These are phyloP conservation scores for Pristionchus mayeri DNA, from an alignment of 2,888 invertebrate genomes.

Conservation along the genomic window DNA sequence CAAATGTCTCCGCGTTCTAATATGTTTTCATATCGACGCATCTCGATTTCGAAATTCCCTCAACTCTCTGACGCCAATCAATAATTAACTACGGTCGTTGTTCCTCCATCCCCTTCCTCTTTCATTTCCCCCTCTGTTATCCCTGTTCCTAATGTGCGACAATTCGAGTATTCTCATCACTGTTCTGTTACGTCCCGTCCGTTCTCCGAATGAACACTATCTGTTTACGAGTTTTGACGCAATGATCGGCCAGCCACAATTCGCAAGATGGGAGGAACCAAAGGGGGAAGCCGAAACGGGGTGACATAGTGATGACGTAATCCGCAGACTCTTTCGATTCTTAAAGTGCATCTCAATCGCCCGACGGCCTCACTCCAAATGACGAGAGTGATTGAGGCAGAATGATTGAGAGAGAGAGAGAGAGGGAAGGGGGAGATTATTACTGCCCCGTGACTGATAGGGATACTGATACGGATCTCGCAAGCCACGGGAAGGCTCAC, in stretches of 20 bases:
- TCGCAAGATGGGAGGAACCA: too few relatives aligned
- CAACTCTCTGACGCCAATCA: background rate
- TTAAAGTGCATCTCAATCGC: background rate
- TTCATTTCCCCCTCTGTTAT: background rate
- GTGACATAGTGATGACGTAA: background rate
- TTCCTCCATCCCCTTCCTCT: background rate
- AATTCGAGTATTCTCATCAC: conserved; percentile 12
- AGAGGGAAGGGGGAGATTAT: background rate
- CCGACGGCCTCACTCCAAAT: background rate
- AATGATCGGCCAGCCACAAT: too few relatives aligned
- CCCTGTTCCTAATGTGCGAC: conserved; percentile 17
- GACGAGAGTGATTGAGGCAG: background rate
- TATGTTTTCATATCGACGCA: background rate
- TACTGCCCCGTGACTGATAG: conserved; percentile 23
- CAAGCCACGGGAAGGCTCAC: background rate
- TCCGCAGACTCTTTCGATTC: background rate
- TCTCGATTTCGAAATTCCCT: background rate
- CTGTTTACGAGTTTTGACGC: background rate
- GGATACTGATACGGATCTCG: too few relatives aligned
- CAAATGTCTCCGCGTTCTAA: background rate
- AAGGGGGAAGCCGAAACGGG: too few relatives aligned
- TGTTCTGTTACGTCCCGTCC: background rate
- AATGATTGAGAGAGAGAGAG: background rate
- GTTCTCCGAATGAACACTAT: background rate
- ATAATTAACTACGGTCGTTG: background rate